Percentiles rank a stretch among this genome's conserved stretches.
phyloP scores from a whole-genome alignment of 2,113 vertebrate species.

The Australoheros scitulus region DNA sequence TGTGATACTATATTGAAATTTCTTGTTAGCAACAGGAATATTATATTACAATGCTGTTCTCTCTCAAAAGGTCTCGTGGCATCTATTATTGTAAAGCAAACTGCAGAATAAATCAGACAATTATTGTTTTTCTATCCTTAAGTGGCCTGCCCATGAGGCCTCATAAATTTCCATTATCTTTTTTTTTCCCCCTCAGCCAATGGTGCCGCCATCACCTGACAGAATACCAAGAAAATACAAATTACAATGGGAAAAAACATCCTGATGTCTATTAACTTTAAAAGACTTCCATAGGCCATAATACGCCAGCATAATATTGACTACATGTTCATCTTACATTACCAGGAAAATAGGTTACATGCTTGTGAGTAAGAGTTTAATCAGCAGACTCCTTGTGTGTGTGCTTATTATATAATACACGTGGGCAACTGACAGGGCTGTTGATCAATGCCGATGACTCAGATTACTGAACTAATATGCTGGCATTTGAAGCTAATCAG shows the following conservation, averaged over 20 bases:
- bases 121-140: conserved; percentile 3
- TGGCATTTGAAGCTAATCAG: conserved; percentile 25
- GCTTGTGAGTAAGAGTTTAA: not conserved
- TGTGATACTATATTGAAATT: not conserved
- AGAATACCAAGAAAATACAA: conserved; percentile 33
- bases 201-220: not conserved
- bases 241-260: not conserved
- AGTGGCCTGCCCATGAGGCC: not conserved
- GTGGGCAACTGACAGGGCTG: not conserved
- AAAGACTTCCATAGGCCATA: not conserved
- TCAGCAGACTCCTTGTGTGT: not conserved
- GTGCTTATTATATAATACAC: not conserved
- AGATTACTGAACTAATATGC: not conserved
- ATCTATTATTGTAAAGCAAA: not conserved
- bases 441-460: conserved; percentile 28
- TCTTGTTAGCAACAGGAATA: not conserved
- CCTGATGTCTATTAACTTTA: not conserved
- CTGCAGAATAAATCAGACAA: not conserved
- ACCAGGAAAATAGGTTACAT: not conserved
- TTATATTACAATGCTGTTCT: not conserved
- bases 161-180: conserved; percentile 21
- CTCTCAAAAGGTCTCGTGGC: not conserved
- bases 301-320: not conserved
- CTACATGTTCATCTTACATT: not conserved
- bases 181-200: conserved; percentile 1